Conservation (phyloP, 2,888 invertebrate species). For the Hermaeophaga mercurialis region DNA sequence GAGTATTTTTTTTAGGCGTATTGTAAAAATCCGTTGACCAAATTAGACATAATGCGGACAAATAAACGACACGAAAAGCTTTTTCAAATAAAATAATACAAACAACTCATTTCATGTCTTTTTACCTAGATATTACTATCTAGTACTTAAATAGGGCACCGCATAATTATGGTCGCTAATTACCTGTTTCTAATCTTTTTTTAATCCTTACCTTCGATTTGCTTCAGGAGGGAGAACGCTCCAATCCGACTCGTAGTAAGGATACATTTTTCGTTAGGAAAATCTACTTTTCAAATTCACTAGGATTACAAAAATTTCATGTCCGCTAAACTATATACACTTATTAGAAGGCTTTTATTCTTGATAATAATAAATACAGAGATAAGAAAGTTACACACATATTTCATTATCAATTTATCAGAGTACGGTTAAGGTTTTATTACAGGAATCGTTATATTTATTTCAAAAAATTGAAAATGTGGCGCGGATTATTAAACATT, state of each 20-base stretch:
- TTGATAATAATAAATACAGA: slow-evolving; percentile 41
- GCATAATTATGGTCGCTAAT: too few species aligned
- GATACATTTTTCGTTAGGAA: slow-evolving; percentile 57
- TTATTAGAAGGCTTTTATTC: slow-evolving; percentile 25
- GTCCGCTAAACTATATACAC: slow-evolving; percentile 12
- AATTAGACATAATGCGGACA: too few species aligned
- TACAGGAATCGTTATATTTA: slow-evolving; percentile 14
- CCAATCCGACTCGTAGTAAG: slow-evolving; percentile 80
- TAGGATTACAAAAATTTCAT: slow-evolving; percentile 21
- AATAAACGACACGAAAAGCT: too few species aligned
- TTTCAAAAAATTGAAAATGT: slow-evolving; percentile 8
- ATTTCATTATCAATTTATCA: slow-evolving; percentile 43
- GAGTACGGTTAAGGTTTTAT: slow-evolving; percentile 21
- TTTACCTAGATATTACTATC: too few species aligned
- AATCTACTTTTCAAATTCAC: slow-evolving; percentile 23
- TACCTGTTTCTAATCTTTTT: neutral
- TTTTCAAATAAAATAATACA: too few species aligned
- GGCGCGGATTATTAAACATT: too few species aligned
- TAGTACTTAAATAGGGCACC: too few species aligned
- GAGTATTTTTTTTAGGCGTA: too few species aligned
- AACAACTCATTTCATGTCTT: too few species aligned
- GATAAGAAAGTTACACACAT: slow-evolving; percentile 43
- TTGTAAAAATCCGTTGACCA: too few species aligned
- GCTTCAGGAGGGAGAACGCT: slow-evolving; percentile 84
- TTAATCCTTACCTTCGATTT: slow-evolving; percentile 75